phyloP scores from a whole-genome alignment of 1,140 invertebrate species.

The Chymomyza costata region DNA sequence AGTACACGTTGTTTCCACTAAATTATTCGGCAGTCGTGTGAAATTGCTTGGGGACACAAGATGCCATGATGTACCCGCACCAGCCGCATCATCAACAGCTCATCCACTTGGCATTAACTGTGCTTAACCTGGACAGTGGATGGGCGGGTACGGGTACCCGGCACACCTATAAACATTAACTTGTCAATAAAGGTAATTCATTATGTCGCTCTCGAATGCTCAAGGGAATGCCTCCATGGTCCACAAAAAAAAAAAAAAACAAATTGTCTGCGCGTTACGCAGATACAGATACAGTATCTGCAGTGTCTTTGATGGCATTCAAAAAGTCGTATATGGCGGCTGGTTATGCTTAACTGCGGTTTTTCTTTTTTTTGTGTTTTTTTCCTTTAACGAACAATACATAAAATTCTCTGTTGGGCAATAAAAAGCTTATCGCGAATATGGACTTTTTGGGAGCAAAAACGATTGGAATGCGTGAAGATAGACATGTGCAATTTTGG shows the following conservation, averaged over 20 bases:
- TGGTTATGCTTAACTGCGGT: constrained; percentile 4
- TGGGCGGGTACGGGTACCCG: constrained; percentile 7
- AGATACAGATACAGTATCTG: background rate
- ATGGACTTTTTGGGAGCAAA: no score
- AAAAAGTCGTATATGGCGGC: constrained; percentile 15
- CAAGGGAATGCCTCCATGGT: constrained; percentile 32
- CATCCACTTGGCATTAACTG: constrained; percentile 63
- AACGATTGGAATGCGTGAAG: no score
- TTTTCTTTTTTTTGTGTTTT: constrained; percentile 7
- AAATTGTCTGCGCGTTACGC: constrained; percentile 32
- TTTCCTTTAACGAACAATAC: constrained; percentile 41
- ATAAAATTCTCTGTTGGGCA: constrained; percentile 57
- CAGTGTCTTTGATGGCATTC: constrained; percentile 44
- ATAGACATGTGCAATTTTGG: no score
- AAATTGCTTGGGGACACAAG: constrained; percentile 52
- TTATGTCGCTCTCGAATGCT: constrained; percentile 70
- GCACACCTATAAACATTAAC: constrained; percentile 72
- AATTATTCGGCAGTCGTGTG: constrained; percentile 52
- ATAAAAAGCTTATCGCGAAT: constrained; percentile 68
- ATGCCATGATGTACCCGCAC: background rate
- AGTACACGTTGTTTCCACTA: constrained; percentile 34
- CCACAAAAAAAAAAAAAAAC: constrained; percentile 21
- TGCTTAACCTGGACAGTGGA: constrained; percentile 29
- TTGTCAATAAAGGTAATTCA: constrained; percentile 75
- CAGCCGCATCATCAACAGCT: constrained; percentile 55